These are phyloP conservation scores for Lycaon pictus DNA, from an alignment of 2,113 vertebrate species.

Conservation along the genomic window DNA sequence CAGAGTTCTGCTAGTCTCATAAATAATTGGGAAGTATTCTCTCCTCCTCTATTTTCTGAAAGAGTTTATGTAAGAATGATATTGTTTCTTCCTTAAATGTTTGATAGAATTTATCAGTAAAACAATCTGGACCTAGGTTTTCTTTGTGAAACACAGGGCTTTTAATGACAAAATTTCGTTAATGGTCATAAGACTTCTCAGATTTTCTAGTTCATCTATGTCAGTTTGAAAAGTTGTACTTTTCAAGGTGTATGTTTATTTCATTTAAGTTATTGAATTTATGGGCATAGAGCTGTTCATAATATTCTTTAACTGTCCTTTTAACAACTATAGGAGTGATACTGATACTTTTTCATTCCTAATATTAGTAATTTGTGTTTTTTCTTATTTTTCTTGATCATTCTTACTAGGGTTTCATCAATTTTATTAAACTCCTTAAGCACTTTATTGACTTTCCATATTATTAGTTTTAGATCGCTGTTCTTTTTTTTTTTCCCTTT, in stretches of 20 bases:
- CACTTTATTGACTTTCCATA: background rate
- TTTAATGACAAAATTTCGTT: background rate
- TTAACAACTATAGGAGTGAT: background rate
- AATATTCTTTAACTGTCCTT: background rate
- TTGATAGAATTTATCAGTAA: background rate
- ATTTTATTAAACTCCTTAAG: background rate
- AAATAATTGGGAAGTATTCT: background rate
- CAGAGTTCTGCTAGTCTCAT: background rate
- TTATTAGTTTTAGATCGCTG: background rate
- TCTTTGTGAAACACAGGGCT: background rate
- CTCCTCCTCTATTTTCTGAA: constrained; percentile 15
- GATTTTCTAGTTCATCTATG: background rate
- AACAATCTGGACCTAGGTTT: background rate
- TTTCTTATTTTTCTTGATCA: constrained; percentile 20
- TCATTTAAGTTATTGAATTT: background rate
- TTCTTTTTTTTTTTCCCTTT: background rate
- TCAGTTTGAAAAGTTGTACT: background rate
- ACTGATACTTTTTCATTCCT: background rate
- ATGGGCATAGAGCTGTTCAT: background rate
- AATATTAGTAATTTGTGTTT: background rate
- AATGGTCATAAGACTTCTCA: background rate
- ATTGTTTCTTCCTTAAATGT: constrained; percentile 20
- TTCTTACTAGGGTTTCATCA: background rate
- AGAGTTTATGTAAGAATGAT: constrained; percentile 17
- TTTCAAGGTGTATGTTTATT: background rate